Base-by-base conservation (phyloP, 2,113 vertebrate species). In the Stigmatopora nigra region DNA sequence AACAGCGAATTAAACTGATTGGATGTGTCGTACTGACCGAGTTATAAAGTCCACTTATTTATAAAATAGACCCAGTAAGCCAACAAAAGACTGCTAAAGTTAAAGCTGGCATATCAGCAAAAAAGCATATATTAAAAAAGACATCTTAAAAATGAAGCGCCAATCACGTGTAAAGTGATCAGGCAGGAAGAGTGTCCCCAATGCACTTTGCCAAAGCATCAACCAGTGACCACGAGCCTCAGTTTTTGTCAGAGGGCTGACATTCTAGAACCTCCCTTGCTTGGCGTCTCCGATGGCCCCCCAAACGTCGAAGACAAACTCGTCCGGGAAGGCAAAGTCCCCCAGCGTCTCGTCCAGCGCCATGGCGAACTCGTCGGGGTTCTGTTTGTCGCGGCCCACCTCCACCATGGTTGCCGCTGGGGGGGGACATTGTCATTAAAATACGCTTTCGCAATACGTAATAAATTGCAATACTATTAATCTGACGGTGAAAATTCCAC, bases 261-360 rank as follows among this genome's bases (percentile, higher is more conserved):
- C 22, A 49, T 44, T 86, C 76, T 87, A 92, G 78, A 92, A 76
- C 61, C 93, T 83, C 72, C 90, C 93, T 76, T 92, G 88, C 78
- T 91, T 97, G 64, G 92, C 94, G 48, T 99, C 95, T 45, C 94
- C 92, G 35, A 99, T 93, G 64, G 93, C 95, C 57, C 94, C 94
- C 97, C 97, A 98, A 0, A 97, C 94, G 38, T 98, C 94, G 61
- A 98, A 97, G 45, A 98, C 92, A 70, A 99, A 98, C 85, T 99
- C 96, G 12, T 99, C 95, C 0, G 96, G 97, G 70, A 99, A 99
- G 1, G 94, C 95, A 45, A 97, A 98, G 86, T 98, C 97, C 68
- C 96, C 97, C 6, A 99, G 93, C 66, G 91, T 89, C 84, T 94
- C 90, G 63, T 98, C 94, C 20, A 98, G 69, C 0, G 94, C 94